Percentiles rank a stretch among this genome's conserved stretches.
Conservation (phyloP, 2,113 vertebrate genomes). For the Boleophthalmus pectinirostris region DNA sequence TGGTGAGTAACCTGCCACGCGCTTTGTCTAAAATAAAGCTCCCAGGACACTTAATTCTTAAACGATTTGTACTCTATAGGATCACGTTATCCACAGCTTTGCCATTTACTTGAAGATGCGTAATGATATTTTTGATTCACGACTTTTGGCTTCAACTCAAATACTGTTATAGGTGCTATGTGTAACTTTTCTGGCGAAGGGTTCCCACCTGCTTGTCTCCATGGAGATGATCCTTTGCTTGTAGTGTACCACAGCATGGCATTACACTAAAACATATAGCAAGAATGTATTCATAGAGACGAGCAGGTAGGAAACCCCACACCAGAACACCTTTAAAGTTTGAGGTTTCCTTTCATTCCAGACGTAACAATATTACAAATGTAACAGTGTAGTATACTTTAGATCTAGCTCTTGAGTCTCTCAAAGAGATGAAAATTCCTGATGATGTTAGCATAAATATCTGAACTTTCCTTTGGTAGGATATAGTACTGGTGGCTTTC, state of each 20-base stretch:
- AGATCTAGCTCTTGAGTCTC: background rate
- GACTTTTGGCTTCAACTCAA: background rate
- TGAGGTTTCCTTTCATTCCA: background rate
- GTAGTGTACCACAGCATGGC: no score
- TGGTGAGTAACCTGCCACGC: conserved; percentile 43
- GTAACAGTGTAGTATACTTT: background rate
- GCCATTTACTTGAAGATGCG: background rate
- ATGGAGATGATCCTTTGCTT: no score
- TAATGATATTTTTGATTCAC: background rate
- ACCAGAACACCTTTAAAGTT: no score
- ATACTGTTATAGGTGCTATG: no score
- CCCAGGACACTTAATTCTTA: background rate
- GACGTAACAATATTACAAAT: background rate
- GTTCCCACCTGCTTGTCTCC: no score
- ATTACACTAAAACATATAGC: no score
- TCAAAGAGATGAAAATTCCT: background rate
- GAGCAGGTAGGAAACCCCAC: no score
- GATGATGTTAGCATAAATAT: background rate
- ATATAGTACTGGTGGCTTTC: no score
- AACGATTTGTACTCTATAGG: background rate
- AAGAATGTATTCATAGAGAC: no score
- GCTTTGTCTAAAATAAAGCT: background rate
- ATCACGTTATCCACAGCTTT: background rate
- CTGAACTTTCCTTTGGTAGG: background rate
- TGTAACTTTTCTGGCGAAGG: no score